Conservation (phyloP, 1,140 invertebrate genomes). For the Achroia grisella region DNA sequence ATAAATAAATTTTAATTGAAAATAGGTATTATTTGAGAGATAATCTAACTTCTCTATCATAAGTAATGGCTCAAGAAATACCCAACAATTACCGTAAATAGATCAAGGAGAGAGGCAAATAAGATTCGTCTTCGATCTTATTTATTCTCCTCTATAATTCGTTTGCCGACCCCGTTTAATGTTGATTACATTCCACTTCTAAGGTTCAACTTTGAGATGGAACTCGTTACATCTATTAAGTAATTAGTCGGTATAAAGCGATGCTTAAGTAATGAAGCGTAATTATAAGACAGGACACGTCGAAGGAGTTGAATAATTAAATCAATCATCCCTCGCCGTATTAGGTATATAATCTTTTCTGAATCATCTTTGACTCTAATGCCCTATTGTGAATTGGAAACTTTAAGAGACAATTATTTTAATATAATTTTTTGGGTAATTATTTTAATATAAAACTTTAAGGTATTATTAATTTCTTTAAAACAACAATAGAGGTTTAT, state of each 20-base stretch:
- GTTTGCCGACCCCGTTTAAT: conserved; percentile 46
- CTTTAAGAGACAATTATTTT: too few relatives aligned
- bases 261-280: conserved; percentile 70
- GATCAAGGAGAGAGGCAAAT: conserved; percentile 1
- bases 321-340: conserved; percentile 63
- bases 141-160: conserved; percentile 50
- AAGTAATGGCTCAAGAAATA: too few relatives aligned
- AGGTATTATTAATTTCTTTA: too few relatives aligned
- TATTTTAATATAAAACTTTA: too few relatives aligned
- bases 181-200: conserved; percentile 57
- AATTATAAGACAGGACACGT: conserved; percentile 71
- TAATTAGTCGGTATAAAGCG: conserved; percentile 68
- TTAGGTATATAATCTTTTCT: conserved; percentile 69
- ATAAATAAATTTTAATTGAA: too few relatives aligned
- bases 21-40: too few relatives aligned
- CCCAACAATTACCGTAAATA: too few relatives aligned
- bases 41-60: too few relatives aligned
- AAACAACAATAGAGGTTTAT: too few relatives aligned
- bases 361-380: conserved; percentile 63
- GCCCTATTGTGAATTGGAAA: conserved; percentile 12
- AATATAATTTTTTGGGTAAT: too few relatives aligned
- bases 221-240: conserved; percentile 70
- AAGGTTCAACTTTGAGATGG: conserved; percentile 46
- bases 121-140: conserved; percentile 19
- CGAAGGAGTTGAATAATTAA: conserved; percentile 67